phyloP scores from a whole-genome alignment of 2,113 vertebrate species.

The Crypturellus undulatus region DNA sequence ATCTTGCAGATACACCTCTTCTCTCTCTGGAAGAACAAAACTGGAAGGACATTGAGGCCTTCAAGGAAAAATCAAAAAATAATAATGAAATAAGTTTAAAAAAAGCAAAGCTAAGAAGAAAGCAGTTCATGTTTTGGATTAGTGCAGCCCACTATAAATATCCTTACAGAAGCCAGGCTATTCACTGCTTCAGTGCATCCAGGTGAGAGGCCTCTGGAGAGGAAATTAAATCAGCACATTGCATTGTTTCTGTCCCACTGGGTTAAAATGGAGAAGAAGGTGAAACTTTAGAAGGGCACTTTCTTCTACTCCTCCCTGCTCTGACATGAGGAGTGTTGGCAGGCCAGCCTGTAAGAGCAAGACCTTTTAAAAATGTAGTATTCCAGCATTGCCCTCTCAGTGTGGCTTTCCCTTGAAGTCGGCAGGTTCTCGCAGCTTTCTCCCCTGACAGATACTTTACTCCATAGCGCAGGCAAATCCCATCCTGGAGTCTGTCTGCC shows the following conservation, averaged over 20 bases:
- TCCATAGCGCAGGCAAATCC: neutral
- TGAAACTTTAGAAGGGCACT: slow-evolving; percentile 20
- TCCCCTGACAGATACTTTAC: neutral
- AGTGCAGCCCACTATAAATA: neutral
- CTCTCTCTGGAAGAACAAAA: neutral
- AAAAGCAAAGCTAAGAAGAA: neutral
- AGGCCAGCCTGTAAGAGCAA: neutral
- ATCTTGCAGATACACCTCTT: neutral
- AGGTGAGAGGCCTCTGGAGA: slow-evolving; percentile 37
- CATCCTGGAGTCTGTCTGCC: neutral
- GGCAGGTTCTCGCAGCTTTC: neutral
- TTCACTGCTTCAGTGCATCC: slow-evolving; percentile 26
- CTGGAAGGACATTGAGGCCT: neutral
- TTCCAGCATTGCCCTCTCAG: neutral
- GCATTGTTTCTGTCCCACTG: slow-evolving; percentile 40
- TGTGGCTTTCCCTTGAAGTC: neutral
- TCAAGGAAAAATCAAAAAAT: neutral
- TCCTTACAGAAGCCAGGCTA: neutral
- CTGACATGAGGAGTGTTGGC: neutral
- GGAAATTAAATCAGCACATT: slow-evolving; percentile 35
- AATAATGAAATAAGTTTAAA: too few relatives aligned
- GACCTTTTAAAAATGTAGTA: neutral
- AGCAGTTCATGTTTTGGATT: neutral
- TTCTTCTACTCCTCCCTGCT: neutral
- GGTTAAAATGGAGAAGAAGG: slow-evolving; percentile 2